Percentiles rank a stretch among this genome's conserved stretches.
Evolutionary conservation across 2,888 invertebrate genomes (phyloP).

Genomic region (Scaptomyza reducta): DNA sequence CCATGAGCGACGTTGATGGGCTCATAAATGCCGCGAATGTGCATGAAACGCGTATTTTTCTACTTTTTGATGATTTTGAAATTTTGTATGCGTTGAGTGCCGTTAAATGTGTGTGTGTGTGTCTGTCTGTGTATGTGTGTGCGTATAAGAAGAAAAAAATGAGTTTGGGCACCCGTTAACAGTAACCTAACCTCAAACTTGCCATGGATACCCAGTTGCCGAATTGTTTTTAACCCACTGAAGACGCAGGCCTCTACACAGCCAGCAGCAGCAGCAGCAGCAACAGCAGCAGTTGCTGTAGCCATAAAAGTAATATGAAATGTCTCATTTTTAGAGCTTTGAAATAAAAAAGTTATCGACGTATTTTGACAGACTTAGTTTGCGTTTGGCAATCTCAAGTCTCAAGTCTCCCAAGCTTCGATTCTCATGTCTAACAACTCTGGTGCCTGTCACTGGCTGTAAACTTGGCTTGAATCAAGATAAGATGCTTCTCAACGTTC

Average conservation of each 20-base stretch:
- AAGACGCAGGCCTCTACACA: constrained; percentile 19
- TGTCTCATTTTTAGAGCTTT: constrained; percentile 80
- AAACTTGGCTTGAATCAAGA: neutral
- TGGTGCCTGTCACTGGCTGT: neutral
- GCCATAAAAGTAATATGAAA: constrained; percentile 80
- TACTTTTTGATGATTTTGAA: constrained; percentile 81
- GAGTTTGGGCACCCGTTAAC: constrained; percentile 56
- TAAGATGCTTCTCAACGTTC: neutral
- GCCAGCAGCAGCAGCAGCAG: constrained; percentile 6
- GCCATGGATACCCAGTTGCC: constrained; percentile 43
- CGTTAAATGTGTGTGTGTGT: constrained; percentile 63
- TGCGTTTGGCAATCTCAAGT: constrained; percentile 23
- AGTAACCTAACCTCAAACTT: constrained; percentile 68
- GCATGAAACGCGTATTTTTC: constrained; percentile 81
- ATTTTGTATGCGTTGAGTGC: constrained; percentile 80
- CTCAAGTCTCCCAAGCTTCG: constrained; percentile 3
- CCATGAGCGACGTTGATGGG: constrained; percentile 81
- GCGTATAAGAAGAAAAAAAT: neutral
- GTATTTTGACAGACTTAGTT: constrained; percentile 61
- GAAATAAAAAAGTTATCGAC: constrained; percentile 80
- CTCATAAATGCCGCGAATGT: constrained; percentile 82
- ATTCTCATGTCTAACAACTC: constrained; percentile 1
- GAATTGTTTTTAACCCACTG: constrained; percentile 78
- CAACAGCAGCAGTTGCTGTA: constrained; percentile 67
- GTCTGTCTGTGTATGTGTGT: constrained; percentile 7